Evolutionary conservation across 1,140 invertebrate genomes (phyloP).

Genomic region (Propsilocerus akamusi): DNA sequence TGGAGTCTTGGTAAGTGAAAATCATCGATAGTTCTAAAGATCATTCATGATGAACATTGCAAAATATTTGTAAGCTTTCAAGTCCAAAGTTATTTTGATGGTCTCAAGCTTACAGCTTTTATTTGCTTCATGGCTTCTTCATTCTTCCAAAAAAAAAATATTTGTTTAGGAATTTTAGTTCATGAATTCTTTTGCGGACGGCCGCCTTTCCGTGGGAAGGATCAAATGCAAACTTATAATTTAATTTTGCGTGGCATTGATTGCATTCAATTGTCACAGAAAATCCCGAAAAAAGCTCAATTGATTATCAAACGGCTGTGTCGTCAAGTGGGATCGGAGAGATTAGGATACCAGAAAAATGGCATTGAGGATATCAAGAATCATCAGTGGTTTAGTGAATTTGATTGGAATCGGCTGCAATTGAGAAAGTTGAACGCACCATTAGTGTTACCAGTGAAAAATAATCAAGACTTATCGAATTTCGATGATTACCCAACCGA

Average conservation of each 20-base stretch:
- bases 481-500: slow-evolving; percentile 47
- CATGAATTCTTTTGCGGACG: slow-evolving; percentile 84
- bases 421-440: slow-evolving; percentile 46
- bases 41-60: too few species aligned
- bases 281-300: slow-evolving; percentile 58
- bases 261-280: slow-evolving; percentile 62
- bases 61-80: too few species aligned
- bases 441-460: slow-evolving; percentile 54
- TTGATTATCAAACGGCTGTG: slow-evolving; percentile 77
- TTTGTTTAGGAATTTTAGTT: slow-evolving; percentile 55
- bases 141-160: too few species aligned
- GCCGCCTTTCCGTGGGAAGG: slow-evolving; percentile 78
- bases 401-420: slow-evolving; percentile 76
- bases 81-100: too few species aligned
- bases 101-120: too few species aligned
- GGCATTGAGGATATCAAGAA: slow-evolving; percentile 85
- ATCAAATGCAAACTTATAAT: slow-evolving; percentile 95
- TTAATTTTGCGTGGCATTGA: slow-evolving; percentile 88
- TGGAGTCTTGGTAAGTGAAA: slow-evolving; percentile 62
- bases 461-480: slow-evolving; percentile 38
- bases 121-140: too few species aligned
- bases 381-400: slow-evolving; percentile 88
- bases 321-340: slow-evolving; percentile 70
- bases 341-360: slow-evolving; percentile 79
- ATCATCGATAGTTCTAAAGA: neutral